Conservation (phyloP, 2,113 vertebrate species). For the Alexandromys fortis region DNA sequence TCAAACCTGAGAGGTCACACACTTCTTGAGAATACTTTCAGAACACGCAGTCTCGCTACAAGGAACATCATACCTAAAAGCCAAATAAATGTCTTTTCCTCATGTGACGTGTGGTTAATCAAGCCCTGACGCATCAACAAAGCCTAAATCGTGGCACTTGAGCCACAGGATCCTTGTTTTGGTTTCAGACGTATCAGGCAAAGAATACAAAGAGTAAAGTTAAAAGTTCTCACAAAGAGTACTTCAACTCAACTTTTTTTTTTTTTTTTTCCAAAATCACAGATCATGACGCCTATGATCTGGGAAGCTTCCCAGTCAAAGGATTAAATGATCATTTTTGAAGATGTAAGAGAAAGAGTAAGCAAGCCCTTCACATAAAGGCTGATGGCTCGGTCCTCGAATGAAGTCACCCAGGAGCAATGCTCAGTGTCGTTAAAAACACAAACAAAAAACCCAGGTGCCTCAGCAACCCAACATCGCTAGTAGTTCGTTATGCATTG, state of each 20-base stretch:
- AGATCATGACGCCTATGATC: neutral
- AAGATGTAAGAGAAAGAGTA: neutral
- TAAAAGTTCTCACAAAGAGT: neutral
- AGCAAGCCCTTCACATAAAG: neutral
- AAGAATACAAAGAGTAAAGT: neutral
- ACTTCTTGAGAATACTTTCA: neutral
- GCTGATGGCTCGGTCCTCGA: neutral
- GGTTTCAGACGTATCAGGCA: neutral
- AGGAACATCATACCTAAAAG: neutral
- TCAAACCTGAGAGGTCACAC: neutral
- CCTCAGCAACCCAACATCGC: neutral
- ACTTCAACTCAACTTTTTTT: neutral
- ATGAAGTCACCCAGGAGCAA: neutral
- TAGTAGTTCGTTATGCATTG: neutral
- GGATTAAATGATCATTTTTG: neutral
- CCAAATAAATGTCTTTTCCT: neutral
- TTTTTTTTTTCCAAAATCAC: neutral
- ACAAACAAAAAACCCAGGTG: neutral
- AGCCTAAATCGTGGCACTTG: neutral
- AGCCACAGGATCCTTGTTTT: neutral
- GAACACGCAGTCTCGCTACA: neutral
- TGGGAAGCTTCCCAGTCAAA: neutral
- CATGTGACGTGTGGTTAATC: neutral
- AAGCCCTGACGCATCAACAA: neutral
- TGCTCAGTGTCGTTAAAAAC: neutral